phyloP scores from a whole-genome alignment of 2,113 vertebrate species.

The Scophthalmus maximus region DNA sequence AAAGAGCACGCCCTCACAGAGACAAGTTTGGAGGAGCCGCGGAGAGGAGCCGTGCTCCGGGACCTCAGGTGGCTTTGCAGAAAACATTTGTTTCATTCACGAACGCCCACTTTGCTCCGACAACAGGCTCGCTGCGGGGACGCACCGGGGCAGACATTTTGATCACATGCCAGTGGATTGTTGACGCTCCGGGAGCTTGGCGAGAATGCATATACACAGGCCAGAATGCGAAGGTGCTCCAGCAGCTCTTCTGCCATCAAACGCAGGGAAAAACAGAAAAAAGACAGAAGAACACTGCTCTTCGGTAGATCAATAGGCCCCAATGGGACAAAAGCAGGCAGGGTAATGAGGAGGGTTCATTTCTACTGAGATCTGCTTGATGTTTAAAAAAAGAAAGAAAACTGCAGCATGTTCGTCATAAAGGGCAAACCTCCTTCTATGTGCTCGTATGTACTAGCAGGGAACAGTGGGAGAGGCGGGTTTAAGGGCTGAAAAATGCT shows the following conservation, averaged over 20 bases:
- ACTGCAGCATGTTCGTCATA: neutral
- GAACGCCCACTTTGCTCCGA: constrained; percentile 41
- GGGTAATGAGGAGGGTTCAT: neutral
- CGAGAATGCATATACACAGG: neutral
- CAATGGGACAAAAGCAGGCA: constrained; percentile 26
- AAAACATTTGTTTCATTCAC: constrained; percentile 47
- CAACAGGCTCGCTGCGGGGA: constrained; percentile 3
- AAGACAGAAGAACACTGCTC: neutral
- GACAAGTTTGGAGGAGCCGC: constrained; percentile 14
- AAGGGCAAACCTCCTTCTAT: neutral
- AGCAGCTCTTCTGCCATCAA: constrained; percentile 8
- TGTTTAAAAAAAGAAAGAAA: neutral
- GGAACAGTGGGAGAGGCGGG: neutral
- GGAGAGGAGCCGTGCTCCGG: neutral
- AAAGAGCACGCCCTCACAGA: neutral
- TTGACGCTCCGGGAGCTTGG: constrained; percentile 64
- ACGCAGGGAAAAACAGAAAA: neutral
- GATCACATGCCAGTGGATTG: constrained; percentile 53
- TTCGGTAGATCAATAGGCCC: constrained; percentile 24
- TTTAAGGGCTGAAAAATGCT: constrained; percentile 16
- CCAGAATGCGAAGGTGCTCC: constrained; percentile 23
- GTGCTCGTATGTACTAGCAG: neutral
- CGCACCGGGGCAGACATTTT: constrained; percentile 21
- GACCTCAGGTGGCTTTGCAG: constrained; percentile 40
- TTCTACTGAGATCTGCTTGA: neutral